Evolutionary conservation across 2,113 vertebrate genomes (phyloP), one percentile per base, ranked within the genome.

Genomic region (Equus quagga): DNA sequence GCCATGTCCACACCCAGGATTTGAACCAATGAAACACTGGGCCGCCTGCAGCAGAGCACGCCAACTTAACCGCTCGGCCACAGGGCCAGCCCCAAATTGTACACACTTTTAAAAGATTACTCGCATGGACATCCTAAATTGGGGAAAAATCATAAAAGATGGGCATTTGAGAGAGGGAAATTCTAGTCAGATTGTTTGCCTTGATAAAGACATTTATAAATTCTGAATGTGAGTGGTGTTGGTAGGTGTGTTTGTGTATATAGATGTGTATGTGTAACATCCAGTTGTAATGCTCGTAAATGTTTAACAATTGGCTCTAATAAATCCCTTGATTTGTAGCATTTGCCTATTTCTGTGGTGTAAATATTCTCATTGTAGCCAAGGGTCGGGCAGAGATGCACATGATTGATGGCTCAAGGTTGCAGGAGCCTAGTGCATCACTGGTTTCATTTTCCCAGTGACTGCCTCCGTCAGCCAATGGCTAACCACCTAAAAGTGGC

Each of bases 151-250:
- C 2, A 65, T n/a, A 41, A 84, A 91, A 93, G 33, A 73, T 75
- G 4, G 19, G 19, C 7, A 85, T 41, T 89, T 97, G 49, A 24
- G 15, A 82, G 36, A 83, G 3, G 17, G 1, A 91, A 46, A 18
- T 65, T 89, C 56, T 81, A 44, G 11, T 60, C 5, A 4, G 11
- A 41, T 62, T 83, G 12, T 76, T 94, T 93, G 49, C 18, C 33
- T 92, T 96, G 31, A 90, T 15, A 84, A 28, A 82, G 36, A 60
- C 1, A 93, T 69, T 81, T 81, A 88, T 1, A 92, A 46, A 93
- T 89, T 97, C 58, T 41, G 23, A 79, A 18, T 51, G 2, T 44
- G 18, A 33, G 15, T 62, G 33, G 13, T 76, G 9, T 8, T 41
- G 8, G 10, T 73, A 9, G 51, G 1, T 36, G 6, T 36, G 10